Base-by-base conservation (phyloP, 1,140 invertebrate species). In the Trachymyrmex septentrionalis region DNA sequence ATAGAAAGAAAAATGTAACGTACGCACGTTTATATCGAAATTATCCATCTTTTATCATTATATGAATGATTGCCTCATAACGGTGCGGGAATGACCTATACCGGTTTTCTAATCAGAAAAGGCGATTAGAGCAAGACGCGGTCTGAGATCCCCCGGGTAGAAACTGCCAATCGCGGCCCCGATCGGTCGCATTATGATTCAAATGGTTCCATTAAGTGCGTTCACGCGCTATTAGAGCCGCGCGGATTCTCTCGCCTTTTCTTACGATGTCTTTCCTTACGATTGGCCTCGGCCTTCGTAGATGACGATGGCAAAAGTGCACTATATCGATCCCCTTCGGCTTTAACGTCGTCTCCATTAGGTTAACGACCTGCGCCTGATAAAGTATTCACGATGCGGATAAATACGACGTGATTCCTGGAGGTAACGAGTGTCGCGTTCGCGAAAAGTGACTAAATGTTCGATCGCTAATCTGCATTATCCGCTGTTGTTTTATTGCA, bases 171-270 rank as follows among this genome's bases (percentile, higher is more conserved):
- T 90, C 90, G 86, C 38, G 24, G 50, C 30, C 38, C 75, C 66
- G 76, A 91, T 91, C 90, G 80, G 48, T 76, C 72, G 27, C 80
- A 89, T 91, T 91, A 91, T 82, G 91, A 91, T 91, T 91, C 90
- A 87, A 91, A 91, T 89, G 85, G 64, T 69, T 85, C 90, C 85
- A 91, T 91, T 91, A 91, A 91, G 89, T 78, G 75, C 75, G 77
- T 91, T 91, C 90, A 91, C 90, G 90, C 75, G 87, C 85, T 87
- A 91, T 91, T 91, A 87, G 76, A 91, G 85, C 63, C 76, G 59
- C 59, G 85, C 53, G 59, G 87, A 91, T 87, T 91, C 81, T 82
- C 78, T 86, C 78, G 67, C 50, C 61, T 75, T 80, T 63, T 19
- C 24, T 72, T 44, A 55, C 64, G n/a, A 59, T 34, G 48, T 30